Conservation (phyloP, 2,888 invertebrate species). For the Omphaloscelis lunosa region DNA sequence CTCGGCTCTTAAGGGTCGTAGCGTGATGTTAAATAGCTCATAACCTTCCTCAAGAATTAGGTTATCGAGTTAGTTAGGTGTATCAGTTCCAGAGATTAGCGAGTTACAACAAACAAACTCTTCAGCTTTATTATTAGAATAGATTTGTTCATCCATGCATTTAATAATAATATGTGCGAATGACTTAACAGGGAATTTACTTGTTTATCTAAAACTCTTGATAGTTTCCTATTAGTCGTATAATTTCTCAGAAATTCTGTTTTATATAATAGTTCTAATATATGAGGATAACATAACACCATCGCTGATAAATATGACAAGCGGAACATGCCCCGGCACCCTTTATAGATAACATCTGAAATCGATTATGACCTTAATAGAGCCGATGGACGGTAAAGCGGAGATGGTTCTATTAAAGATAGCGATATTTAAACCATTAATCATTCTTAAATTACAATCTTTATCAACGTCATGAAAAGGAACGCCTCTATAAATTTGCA, state of each 20-base stretch:
- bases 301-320: constrained; percentile 42
- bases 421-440: constrained; percentile 47
- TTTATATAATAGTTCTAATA: not conserved
- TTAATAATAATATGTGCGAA: no score
- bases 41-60: no score
- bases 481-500: not conserved
- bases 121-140: no score
- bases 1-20: no score
- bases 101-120: no score
- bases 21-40: no score
- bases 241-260: not conserved
- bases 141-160: not conserved
- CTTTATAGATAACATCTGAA: constrained; percentile 54
- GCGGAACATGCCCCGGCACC: constrained; percentile 30
- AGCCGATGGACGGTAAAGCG: constrained; percentile 43
- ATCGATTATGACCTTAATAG: constrained; percentile 55
- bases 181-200: not conserved
- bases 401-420: constrained; percentile 54
- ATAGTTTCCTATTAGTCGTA: constrained; percentile 9
- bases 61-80: no score
- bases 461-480: constrained; percentile 35
- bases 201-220: not conserved
- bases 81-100: no score
- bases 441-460: constrained; percentile 44
- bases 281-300: constrained; percentile 24